These are phyloP conservation scores for Anarsia innoxiella DNA, from an alignment of 2,888 invertebrate genomes.

Conservation along the genomic window DNA sequence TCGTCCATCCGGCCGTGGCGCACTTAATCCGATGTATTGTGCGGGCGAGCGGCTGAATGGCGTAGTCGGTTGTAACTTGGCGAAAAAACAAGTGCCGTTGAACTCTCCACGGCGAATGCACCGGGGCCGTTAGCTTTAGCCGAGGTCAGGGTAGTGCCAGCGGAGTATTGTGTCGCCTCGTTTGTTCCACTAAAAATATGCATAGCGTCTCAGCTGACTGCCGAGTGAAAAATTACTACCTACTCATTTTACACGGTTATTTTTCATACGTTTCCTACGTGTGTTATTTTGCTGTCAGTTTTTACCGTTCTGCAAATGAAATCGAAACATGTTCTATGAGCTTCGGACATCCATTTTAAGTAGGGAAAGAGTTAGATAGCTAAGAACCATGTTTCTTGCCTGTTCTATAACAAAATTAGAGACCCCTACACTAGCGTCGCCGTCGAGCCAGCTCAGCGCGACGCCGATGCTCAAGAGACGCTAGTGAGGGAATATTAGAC, in stretches of 20 bases:
- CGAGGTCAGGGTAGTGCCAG: slow-evolving; percentile 55
- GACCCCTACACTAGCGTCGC: no score
- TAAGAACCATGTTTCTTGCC: no score
- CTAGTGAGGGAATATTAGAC: no score
- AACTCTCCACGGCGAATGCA: slow-evolving; percentile 56
- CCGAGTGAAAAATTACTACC: slow-evolving; percentile 6
- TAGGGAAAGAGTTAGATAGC: no score
- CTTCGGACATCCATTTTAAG: no score
- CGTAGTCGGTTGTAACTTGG: slow-evolving; percentile 12
- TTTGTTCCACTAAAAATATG: slow-evolving; percentile 30
- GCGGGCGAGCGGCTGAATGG: slow-evolving; percentile 3
- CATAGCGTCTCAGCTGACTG: slow-evolving; percentile 35
- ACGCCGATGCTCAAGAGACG: no score
- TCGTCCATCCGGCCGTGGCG: neutral
- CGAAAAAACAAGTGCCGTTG: slow-evolving; percentile 50
- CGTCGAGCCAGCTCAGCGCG: no score
- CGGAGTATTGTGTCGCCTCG: slow-evolving; percentile 20
- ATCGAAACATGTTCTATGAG: no score
- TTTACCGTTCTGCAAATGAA: no score
- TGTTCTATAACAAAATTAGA: no score
- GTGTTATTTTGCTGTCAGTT: no score
- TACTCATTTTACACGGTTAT: slow-evolving; percentile 2
- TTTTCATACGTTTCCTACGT: no score
- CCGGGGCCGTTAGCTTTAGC: slow-evolving; percentile 55
- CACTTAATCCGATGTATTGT: slow-evolving; percentile 1